Conservation (phyloP, 2,113 vertebrate species). For the Chrysemys picta region DNA sequence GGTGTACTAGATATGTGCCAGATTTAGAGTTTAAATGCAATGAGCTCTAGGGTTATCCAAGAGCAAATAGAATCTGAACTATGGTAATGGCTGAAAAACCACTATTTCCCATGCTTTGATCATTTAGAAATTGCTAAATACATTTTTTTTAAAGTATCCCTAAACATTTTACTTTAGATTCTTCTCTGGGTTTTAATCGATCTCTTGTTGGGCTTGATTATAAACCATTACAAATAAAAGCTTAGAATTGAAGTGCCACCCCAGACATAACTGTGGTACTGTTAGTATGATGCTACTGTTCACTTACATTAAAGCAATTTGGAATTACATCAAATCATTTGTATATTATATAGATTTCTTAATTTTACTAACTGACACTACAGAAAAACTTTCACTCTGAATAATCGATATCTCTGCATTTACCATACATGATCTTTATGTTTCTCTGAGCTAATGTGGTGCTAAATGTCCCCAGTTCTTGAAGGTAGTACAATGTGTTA, state of each 20-base stretch:
- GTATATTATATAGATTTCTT: background rate
- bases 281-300: background rate
- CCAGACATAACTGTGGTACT: background rate
- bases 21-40: background rate
- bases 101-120: too few species aligned
- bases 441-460: background rate
- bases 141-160: background rate
- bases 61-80: background rate
- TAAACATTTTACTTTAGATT: background rate
- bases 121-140: too few species aligned
- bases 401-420: background rate
- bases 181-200: too few species aligned
- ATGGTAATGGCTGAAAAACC: background rate
- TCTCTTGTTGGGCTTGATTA: background rate
- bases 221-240: background rate
- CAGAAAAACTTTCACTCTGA: background rate
- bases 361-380: background rate
- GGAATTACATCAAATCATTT: background rate
- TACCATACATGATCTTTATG: background rate
- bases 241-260: background rate
- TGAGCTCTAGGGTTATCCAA: background rate
- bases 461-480: background rate
- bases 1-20: background rate
- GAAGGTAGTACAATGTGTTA: fast-evolving
- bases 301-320: background rate